Evolutionary conservation across 92 coral and sea anemone genomes (phyloP), one percentile per base, ranked within the genome.

Genomic region (Paragorgia papillata): DNA sequence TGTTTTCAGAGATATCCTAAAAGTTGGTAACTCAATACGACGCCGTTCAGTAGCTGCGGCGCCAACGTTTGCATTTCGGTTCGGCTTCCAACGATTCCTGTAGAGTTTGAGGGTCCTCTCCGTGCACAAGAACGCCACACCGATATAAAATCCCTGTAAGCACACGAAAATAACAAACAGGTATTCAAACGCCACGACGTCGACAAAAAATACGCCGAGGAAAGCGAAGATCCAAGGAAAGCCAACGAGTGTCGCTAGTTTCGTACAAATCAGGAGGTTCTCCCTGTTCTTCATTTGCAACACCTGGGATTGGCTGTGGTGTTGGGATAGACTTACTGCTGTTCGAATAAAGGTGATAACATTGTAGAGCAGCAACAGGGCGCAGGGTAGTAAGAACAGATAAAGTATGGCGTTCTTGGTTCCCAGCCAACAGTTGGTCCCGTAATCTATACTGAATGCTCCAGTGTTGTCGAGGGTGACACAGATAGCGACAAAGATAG

Each of bases 391-490:
- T 3, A 76, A 82, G 66, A 86, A 85, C 66, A 89, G 53, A 26
- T 76, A 43, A n/a, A 83, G 32, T 61, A 53, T 82, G 34, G 84
- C 82, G 20, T 32, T 33, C 44, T 61, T 57, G 25, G 65, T 64
- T 53, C 68, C 79, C 30, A 89, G 77, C 94, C 90, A 89, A 82
- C 94, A 89, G 51, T 41, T 62, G 19, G 29, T 83, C 19, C 91
- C 86, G 82, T 90, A 85, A 66, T 87, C 85, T 82, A 88, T 81
- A 22, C 67, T 55, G 37, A 79, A 79, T 20, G 34, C 46, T 17
- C 80, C 83, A 49, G 84, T 80, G 58, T 78, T 83, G 79, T 86
- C 96, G 60, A 89, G 73, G 53, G 67, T 29, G 33, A 84, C 75
- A 34, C 88, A 86, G 1, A 40, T 50, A 44, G 56, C 41, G 28